Base-by-base conservation (phyloP, 1,140 invertebrate species). In the Idris sp. region DNA sequence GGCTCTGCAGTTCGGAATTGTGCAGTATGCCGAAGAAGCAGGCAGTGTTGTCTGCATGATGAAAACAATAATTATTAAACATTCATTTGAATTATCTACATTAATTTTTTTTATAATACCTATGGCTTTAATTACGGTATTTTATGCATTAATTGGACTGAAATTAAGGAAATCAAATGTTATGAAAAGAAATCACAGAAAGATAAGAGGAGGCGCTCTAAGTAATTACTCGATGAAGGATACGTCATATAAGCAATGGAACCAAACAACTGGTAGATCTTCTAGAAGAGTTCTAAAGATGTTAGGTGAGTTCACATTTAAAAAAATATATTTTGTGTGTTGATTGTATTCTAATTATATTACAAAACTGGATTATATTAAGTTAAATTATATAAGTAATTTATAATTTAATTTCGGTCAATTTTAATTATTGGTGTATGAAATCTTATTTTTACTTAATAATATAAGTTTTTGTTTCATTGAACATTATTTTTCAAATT, bases 31-130 rank as follows among this genome's bases (percentile, higher is more conserved):
- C 0, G 79, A 79, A 0, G 84, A 86, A 4, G 89, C 89, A 1
- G 81, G 86, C 0, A 89, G 88, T 44, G 86, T 84, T 0, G 69
- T 89, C 30, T 92, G 91, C 62, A 87, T 87, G 0, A 88, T 92
- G 65, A 92, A 91, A 48, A 87, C 85, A 40, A 87, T 91, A 0
- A 89, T 94, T 9, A 84, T 94, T 2, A 81, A 89, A 13, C 92
- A 95, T 81, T 92, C 93, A 0, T 97, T 97, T 80, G 93, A 94
- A 77, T 86, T 96, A n/a, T 95, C 95, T 0, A 95, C 94, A 0
- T 90, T 95, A 59, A 80, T 97, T 8, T 96, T 97, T 85, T 97
- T 97, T 80, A 89, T 95, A 0, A 88, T 92, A 4, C 96, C 96
- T 0, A 96, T 97, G 94, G 91, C 92, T 2, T 79, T 96, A 14